Base-by-base conservation (phyloP, 1,140 invertebrate genomes). In the Theocolax elegans region DNA sequence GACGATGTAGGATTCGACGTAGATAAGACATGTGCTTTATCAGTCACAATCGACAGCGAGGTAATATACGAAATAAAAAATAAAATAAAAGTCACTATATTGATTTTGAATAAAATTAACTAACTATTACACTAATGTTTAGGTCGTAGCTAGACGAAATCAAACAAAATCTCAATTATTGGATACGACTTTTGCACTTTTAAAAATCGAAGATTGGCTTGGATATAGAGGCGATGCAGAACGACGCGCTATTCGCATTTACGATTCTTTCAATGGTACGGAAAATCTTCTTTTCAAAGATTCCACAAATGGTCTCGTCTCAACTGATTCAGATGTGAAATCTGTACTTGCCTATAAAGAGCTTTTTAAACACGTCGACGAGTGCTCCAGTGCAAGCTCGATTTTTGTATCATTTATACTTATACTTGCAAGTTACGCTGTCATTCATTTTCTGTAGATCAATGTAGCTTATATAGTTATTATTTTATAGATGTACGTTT, bases 41-140 rank as follows among this genome's bases (percentile, higher is more conserved):
- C 87, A 0, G 79, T 86, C 8, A 87, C 89, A 3, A 87, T 90
- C 1, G 88, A 90, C 60, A 88, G 88, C 48, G 89, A 90, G 79
- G 86, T 91, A 64, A 76, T 86, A 44, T 3, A 29, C 3, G 6
- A 23, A 15, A 44, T 44, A 3, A 44, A 44, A 44, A 44, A 15
- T 44, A 44, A 15, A 44, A 9, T 44, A 44, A 44, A 15, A 9
- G 40, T n/a, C 13, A 44, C 9, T 35, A 35, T 6, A 6, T 44
- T 44, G 40, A 10, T 44, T 10, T 51, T 15, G 35, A 21, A 15
- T 31, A 60, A 31, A n/a, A 3, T 29, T 1, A 54, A n/a, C 29
- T 29, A 51, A 49, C 21, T 48, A 38, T 17, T 42, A 71, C 15
- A 74, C 71, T 62, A 48, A 64, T 69, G 54, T 56, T 70, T 72